These are phyloP conservation scores for Syngnathoides biaculeatus DNA, from an alignment of 2,113 vertebrate species.

Conservation along the genomic window DNA sequence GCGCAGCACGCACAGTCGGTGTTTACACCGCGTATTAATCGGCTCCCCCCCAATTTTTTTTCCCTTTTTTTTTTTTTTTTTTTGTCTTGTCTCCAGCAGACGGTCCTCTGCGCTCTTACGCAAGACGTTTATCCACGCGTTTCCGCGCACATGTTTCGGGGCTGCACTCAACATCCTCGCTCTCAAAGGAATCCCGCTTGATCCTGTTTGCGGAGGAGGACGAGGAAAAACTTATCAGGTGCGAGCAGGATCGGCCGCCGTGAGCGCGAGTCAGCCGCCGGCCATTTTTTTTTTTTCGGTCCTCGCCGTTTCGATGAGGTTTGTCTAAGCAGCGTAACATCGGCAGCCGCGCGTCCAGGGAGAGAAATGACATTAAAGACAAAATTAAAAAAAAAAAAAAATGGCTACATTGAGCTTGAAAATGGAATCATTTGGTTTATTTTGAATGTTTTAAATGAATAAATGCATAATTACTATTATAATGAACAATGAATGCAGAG, in stretches of 20 bases:
- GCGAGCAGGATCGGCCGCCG: conserved; percentile 35
- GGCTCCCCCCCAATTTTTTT: conserved; percentile 6
- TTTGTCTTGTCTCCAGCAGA: conserved; percentile 46
- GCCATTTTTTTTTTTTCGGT: conserved; percentile 17
- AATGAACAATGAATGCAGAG: background rate
- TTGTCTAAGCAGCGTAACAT: conserved; percentile 36
- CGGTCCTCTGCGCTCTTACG: conserved; percentile 40
- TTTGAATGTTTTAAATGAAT: background rate
- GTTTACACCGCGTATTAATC: conserved; percentile 21
- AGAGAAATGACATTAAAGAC: background rate
- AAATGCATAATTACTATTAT: background rate
- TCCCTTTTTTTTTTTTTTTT: too few relatives aligned
- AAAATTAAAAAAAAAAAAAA: background rate
- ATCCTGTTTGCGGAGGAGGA: conserved; percentile 44
- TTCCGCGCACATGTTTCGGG: conserved; percentile 34
- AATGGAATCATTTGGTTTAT: background rate
- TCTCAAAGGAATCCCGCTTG: conserved; percentile 41
- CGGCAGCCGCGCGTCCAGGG: background rate
- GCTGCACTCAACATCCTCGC: conserved; percentile 30
- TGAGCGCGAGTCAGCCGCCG: conserved; percentile 17
- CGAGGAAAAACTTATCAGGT: conserved; percentile 44
- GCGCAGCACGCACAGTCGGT: background rate
- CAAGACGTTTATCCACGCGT: conserved; percentile 47
- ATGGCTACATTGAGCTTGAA: too few relatives aligned
- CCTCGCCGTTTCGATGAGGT: conserved; percentile 25